Evolutionary conservation across 1,140 invertebrate species (phyloP).

Genomic region (Eriocheir sinensis): DNA sequence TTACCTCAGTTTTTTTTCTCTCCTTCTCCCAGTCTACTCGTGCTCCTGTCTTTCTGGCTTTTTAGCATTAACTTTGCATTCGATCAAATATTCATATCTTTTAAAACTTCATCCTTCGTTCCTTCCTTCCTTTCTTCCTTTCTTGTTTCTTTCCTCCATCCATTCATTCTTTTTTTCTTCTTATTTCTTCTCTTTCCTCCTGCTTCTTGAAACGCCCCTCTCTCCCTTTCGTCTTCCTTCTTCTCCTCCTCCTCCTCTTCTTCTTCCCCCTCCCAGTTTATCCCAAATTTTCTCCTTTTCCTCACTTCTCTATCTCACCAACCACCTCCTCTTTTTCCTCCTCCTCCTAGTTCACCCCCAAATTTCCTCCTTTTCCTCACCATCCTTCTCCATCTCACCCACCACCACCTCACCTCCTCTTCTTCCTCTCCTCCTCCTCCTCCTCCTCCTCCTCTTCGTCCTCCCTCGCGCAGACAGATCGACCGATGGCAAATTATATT

Average conservation of each 20-base stretch:
- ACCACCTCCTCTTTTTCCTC: background rate
- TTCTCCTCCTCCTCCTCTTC: background rate
- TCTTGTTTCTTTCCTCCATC: too few species aligned
- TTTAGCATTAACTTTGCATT: too few species aligned
- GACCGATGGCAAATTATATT: slow-evolving; percentile 74
- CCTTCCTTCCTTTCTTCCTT: too few species aligned
- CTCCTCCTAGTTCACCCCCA: too few species aligned
- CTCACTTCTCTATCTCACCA: background rate
- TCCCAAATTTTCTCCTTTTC: background rate
- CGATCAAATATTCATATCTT: too few species aligned
- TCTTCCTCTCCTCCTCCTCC: slow-evolving; percentile 81
- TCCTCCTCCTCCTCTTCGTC: slow-evolving; percentile 80
- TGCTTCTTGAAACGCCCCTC: background rate
- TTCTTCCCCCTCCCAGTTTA: background rate
- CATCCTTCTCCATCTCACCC: background rate
- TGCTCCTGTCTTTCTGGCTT: too few species aligned
- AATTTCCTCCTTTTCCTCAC: background rate
- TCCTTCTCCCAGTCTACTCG: too few species aligned
- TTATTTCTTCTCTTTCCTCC: too few species aligned
- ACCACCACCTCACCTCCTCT: slow-evolving; percentile 72
- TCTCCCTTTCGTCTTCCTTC: too few species aligned
- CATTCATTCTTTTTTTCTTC: too few species aligned
- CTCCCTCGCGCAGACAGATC: slow-evolving; percentile 80
- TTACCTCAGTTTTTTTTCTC: too few species aligned
- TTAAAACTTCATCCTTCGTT: too few species aligned